These are phyloP conservation scores for Corapipo altera DNA, from an alignment of 2,113 vertebrate genomes.

Conservation along the genomic window DNA sequence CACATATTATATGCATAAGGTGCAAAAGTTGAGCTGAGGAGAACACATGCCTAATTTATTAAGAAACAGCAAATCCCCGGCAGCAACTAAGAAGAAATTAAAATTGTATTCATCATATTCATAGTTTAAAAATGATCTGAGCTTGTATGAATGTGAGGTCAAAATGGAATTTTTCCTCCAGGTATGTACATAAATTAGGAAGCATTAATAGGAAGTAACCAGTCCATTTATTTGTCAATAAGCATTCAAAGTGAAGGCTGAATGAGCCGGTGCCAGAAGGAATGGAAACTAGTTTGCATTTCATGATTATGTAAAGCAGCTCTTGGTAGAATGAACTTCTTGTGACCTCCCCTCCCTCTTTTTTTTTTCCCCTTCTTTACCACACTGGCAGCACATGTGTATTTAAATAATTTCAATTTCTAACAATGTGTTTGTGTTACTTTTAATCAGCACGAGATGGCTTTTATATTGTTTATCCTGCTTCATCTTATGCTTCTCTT, in stretches of 20 bases:
- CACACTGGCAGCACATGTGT: background rate
- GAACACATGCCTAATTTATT: slow-evolving; percentile 56
- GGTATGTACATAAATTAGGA: slow-evolving; percentile 67
- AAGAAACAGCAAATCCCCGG: slow-evolving; percentile 54
- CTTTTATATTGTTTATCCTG: background rate
- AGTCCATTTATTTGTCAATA: slow-evolving; percentile 73
- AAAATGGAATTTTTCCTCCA: slow-evolving; percentile 68
- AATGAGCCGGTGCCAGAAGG: slow-evolving; percentile 56
- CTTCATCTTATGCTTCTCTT: background rate
- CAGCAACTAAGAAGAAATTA: slow-evolving; percentile 55
- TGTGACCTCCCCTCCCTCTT: background rate
- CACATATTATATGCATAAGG: background rate
- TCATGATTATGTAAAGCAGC: slow-evolving; percentile 63
- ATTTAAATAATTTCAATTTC: slow-evolving; percentile 27
- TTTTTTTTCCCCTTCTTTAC: background rate
- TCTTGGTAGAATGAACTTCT: slow-evolving; percentile 51
- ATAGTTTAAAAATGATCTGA: slow-evolving; percentile 50
- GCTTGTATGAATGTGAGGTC: slow-evolving; percentile 39
- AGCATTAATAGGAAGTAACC: slow-evolving; percentile 59
- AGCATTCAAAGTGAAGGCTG: slow-evolving; percentile 52
- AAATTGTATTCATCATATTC: slow-evolving; percentile 40
- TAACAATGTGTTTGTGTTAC: background rate
- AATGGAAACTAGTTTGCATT: slow-evolving; percentile 64
- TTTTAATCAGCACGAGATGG: background rate
- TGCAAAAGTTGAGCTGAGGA: slow-evolving; percentile 37